These are phyloP conservation scores for Drosophila rufa DNA, from an alignment of 1,140 invertebrate genomes.

Conservation along the genomic window DNA sequence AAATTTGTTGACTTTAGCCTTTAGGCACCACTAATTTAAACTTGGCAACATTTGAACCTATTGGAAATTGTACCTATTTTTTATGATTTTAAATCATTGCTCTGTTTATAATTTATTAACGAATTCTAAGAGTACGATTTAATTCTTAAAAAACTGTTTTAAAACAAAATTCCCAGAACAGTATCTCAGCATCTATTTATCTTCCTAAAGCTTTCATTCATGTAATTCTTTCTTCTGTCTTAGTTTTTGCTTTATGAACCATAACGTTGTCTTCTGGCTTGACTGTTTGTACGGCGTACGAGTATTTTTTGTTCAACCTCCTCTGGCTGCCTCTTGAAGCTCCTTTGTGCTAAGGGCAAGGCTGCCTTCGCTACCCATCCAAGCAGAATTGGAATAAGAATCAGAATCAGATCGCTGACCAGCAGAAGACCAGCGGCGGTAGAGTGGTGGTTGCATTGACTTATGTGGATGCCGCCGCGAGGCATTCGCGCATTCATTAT, in stretches of 20 bases:
- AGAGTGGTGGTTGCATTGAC: constrained; percentile 42
- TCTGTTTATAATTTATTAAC: too few relatives aligned
- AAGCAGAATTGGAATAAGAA: constrained; percentile 29
- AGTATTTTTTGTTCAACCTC: constrained; percentile 26
- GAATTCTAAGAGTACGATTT: too few relatives aligned
- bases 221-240: constrained; percentile 24
- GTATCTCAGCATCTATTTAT: neutral
- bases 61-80: too few relatives aligned
- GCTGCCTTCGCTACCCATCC: constrained; percentile 42
- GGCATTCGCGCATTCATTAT: constrained; percentile 78
- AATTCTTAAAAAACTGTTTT: neutral
- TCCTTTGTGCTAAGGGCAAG: constrained; percentile 56
- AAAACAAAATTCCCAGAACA: neutral
- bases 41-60: too few relatives aligned
- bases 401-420: constrained; percentile 44
- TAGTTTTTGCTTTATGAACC: constrained; percentile 76
- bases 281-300: constrained; percentile 6
- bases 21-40: too few relatives aligned
- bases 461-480: constrained; percentile 59
- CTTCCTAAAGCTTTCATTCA: neutral
- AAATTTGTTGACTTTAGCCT: too few relatives aligned
- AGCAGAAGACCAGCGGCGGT: constrained; percentile 6
- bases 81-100: too few relatives aligned
- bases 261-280: constrained; percentile 61
- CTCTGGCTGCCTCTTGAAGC: constrained; percentile 13